These are phyloP conservation scores for Oreochromis aureus DNA, from an alignment of 2,113 vertebrate species.

Conservation along the genomic window DNA sequence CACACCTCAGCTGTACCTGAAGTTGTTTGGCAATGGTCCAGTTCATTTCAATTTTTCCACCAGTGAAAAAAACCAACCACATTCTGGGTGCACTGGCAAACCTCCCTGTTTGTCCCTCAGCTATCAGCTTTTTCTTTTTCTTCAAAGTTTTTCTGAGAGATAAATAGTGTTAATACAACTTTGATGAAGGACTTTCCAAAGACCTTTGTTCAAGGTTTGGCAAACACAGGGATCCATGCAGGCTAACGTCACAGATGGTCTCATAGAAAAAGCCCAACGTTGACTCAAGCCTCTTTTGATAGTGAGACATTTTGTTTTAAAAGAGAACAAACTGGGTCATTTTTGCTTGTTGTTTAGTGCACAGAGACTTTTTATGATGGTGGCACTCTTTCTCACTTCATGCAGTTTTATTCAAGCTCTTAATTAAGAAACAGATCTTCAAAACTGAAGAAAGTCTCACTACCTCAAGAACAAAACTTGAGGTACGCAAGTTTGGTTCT, in stretches of 20 bases:
- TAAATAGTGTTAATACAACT: not conserved
- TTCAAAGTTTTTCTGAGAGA: conserved; percentile 21
- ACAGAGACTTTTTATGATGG: not conserved
- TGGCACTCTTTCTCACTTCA: not conserved
- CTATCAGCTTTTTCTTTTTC: not conserved
- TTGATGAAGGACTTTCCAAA: conserved; percentile 10
- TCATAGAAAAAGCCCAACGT: not conserved
- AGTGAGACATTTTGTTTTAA: not conserved
- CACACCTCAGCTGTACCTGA: not conserved
- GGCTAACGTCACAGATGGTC: not conserved
- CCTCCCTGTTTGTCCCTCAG: not conserved
- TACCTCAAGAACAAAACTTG: not conserved
- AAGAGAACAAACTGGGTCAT: not conserved
- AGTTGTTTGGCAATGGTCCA: not conserved
- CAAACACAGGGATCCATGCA: not conserved
- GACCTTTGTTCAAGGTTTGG: conserved; percentile 50
- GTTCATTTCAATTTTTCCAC: not conserved
- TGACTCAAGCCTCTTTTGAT: not conserved
- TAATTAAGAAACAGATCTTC: not conserved
- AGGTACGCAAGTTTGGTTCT: not conserved
- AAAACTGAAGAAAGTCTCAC: not conserved
- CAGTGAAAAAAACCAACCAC: not conserved
- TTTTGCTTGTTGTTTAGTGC: not conserved
- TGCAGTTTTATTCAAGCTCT: not conserved
- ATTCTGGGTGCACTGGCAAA: not conserved